These are phyloP conservation scores for Tyto alba DNA, from an alignment of 2,113 vertebrate species.

Conservation along the genomic window DNA sequence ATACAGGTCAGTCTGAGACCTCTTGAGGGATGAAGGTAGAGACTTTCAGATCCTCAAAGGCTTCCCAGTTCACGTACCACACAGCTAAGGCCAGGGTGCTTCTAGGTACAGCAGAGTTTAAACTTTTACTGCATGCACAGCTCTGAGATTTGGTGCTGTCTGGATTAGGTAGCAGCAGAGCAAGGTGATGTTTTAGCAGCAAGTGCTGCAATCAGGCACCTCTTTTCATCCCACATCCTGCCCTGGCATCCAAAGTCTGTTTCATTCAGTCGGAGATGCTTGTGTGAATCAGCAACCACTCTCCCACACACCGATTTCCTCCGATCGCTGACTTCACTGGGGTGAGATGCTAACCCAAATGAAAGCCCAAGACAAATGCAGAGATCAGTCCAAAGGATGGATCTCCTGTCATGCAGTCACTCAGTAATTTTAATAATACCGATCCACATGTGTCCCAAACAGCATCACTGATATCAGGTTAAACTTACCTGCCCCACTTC, in stretches of 20 bases:
- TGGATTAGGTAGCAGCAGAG: background rate
- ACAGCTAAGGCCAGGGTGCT: background rate
- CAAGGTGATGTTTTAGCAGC: background rate
- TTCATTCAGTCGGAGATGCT: background rate
- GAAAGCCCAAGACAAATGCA: background rate
- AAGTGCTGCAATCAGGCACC: background rate
- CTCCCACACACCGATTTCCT: background rate
- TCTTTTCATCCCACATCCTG: background rate
- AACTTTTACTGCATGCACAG: background rate
- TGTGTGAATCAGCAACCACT: background rate
- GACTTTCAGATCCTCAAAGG: background rate
- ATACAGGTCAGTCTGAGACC: background rate
- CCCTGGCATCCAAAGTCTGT: background rate
- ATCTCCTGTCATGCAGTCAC: background rate
- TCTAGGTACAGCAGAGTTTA: background rate
- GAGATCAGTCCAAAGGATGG: background rate
- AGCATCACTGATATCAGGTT: constrained; percentile 21
- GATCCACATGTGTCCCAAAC: background rate
- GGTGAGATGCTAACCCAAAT: background rate
- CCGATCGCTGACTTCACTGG: background rate
- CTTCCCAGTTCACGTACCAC: background rate
- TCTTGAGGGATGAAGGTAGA: background rate
- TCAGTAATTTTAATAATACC: background rate
- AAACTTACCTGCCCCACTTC: constrained; percentile 35
- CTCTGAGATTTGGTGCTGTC: background rate